Percentiles rank a stretch among this genome's conserved stretches.
Conservation (phyloP, 1,140 invertebrate genomes). For the Philotrypesis tridentata region DNA sequence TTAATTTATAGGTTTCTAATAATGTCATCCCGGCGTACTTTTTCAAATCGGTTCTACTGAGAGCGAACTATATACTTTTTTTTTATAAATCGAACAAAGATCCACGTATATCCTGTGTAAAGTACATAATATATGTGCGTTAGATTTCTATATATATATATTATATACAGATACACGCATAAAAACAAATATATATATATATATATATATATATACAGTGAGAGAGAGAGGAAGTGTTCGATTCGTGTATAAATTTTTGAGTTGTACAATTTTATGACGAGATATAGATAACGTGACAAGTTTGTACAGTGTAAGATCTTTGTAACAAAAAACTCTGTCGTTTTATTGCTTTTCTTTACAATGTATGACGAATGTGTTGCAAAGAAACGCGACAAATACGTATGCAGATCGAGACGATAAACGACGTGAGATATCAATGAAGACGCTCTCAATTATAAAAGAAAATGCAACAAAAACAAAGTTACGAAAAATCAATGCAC, state of each 20-base stretch:
- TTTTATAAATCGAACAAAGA: not conserved
- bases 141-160: not conserved
- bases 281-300: not conserved
- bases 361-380: not conserved
- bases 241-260: not conserved
- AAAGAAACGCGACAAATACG: not conserved
- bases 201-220: too few species aligned
- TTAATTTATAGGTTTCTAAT: not conserved
- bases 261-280: not conserved
- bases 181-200: too few species aligned
- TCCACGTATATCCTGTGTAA: not conserved
- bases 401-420: not conserved
- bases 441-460: not conserved
- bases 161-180: too few species aligned
- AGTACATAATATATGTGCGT: not conserved
- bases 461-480: not conserved
- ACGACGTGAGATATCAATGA: not conserved
- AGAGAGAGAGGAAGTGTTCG: not conserved
- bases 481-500: too few species aligned
- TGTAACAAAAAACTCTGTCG: not conserved
- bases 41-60: not conserved
- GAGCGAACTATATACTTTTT: not conserved
- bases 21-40: not conserved
- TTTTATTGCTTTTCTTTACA: not conserved
- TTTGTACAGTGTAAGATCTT: not conserved